A percentile compares a stretch with the other conserved stretches of the same genome.
Evolutionary conservation across 64 coral and sea anemone species (phyloP).

Genomic region (Stylophora pistillata): DNA sequence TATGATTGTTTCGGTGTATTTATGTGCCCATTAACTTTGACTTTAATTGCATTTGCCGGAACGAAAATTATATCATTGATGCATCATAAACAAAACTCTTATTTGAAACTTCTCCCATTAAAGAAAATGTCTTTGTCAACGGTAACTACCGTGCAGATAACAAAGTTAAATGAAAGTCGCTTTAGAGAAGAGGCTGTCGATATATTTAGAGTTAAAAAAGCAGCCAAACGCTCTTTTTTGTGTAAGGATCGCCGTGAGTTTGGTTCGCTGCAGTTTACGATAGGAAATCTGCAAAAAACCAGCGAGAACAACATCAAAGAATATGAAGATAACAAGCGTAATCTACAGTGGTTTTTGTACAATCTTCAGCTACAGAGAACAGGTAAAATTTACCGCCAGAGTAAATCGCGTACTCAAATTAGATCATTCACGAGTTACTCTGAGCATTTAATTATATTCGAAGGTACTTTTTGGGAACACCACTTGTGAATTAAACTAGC

Average conservation of each 20-base stretch:
- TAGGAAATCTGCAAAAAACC: constrained; percentile 4
- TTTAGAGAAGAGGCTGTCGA: constrained; percentile 25
- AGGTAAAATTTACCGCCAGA: not conserved
- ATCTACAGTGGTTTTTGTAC: constrained; percentile 34
- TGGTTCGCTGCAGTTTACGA: not conserved
- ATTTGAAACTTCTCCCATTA: not conserved
- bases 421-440: not conserved
- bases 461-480: not conserved
- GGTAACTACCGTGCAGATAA: not conserved
- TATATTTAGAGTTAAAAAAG: constrained; percentile 32
- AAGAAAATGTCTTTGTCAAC: constrained; percentile 17
- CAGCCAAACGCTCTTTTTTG: constrained; percentile 28
- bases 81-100: not conserved
- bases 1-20: not conserved
- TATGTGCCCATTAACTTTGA: not conserved
- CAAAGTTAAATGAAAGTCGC: constrained; percentile 27
- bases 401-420: not conserved
- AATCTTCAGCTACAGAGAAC: constrained; percentile 6
- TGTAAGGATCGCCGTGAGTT: constrained; percentile 33
- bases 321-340: constrained; percentile 14
- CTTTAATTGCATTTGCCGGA: not conserved
- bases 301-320: not conserved
- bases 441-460: no score
- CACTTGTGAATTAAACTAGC: no score
- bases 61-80: not conserved